These are phyloP conservation scores for Criorhina ranunculi DNA, from an alignment of 2,888 invertebrate genomes.

Conservation along the genomic window DNA sequence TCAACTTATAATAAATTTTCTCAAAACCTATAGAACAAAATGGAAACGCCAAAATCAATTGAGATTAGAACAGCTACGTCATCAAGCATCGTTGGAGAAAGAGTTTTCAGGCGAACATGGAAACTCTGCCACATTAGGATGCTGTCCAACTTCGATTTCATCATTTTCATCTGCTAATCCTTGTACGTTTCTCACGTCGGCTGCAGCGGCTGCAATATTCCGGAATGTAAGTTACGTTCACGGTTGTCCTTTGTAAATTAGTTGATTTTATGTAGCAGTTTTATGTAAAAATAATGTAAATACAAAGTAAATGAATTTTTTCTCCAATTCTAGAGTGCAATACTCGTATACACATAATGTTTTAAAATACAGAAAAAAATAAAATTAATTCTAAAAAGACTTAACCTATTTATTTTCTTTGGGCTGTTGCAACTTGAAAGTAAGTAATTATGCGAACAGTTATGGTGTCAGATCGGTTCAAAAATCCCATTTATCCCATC, in stretches of 20 bases:
- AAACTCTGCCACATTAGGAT: constrained; percentile 80
- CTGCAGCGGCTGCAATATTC: constrained; percentile 88
- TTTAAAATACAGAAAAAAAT: constrained; percentile 46
- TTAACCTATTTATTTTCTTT: too few relatives aligned
- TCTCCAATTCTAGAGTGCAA: constrained; percentile 71
- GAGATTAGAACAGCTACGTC: constrained; percentile 92
- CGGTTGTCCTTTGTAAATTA: constrained; percentile 88
- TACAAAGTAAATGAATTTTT: constrained; percentile 30
- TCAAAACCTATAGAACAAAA: constrained; percentile 88
- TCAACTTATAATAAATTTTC: background rate
- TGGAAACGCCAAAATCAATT: constrained; percentile 96
- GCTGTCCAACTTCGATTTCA: constrained; percentile 83
- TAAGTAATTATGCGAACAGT: too few relatives aligned
- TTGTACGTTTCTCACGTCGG: constrained; percentile 89
- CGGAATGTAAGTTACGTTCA: constrained; percentile 91
- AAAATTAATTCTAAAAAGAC: constrained; percentile 36
- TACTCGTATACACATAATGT: constrained; percentile 18
- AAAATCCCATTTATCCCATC: too few relatives aligned
- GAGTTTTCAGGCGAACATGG: constrained; percentile 85
- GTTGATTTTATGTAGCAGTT: background rate
- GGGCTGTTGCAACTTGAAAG: too few relatives aligned
- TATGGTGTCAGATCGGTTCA: too few relatives aligned
- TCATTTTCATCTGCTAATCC: constrained; percentile 83
- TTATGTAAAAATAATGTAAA: constrained; percentile 67
- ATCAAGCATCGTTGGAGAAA: constrained; percentile 92